A percentile compares a stretch with the other conserved stretches of the same genome.
Conservation (phyloP, 2,797 vertebrate genomes). For the Clarias fuscus region DNA sequence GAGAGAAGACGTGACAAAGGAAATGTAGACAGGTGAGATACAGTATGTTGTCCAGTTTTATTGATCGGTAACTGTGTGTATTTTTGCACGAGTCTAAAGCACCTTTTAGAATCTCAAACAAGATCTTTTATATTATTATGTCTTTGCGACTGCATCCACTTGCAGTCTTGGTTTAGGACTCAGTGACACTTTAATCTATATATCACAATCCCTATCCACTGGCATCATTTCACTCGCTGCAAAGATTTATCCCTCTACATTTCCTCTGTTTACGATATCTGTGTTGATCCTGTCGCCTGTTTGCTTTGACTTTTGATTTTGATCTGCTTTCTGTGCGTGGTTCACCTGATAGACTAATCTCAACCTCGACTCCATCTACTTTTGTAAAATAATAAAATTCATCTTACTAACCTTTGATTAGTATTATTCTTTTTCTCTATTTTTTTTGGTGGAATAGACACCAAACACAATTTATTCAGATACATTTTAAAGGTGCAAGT, state of each 20-base stretch:
- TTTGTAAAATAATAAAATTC: too few relatives aligned
- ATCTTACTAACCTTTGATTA: not conserved
- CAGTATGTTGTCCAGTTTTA: not conserved
- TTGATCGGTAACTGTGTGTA: not conserved
- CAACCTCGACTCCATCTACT: not conserved
- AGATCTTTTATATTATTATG: too few relatives aligned
- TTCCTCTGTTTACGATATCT: not conserved
- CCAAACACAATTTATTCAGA: not conserved
- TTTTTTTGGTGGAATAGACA: not conserved
- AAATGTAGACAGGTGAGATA: slow-evolving; percentile 2
- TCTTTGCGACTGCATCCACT: too few relatives aligned
- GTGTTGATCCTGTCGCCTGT: not conserved
- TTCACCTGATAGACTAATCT: not conserved
- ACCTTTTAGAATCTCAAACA: too few relatives aligned
- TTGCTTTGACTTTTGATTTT: not conserved
- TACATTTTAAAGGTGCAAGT: not conserved
- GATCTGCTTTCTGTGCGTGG: not conserved
- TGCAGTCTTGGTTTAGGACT: too few relatives aligned
- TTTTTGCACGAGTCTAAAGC: not conserved
- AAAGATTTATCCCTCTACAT: not conserved
- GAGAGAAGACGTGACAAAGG: not conserved
- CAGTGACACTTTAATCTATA: not conserved
- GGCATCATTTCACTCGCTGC: not conserved
- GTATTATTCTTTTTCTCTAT: not conserved
- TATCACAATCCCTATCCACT: not conserved